Conservation (phyloP, 2,797 vertebrate species). For the Gobio occitaniae region DNA sequence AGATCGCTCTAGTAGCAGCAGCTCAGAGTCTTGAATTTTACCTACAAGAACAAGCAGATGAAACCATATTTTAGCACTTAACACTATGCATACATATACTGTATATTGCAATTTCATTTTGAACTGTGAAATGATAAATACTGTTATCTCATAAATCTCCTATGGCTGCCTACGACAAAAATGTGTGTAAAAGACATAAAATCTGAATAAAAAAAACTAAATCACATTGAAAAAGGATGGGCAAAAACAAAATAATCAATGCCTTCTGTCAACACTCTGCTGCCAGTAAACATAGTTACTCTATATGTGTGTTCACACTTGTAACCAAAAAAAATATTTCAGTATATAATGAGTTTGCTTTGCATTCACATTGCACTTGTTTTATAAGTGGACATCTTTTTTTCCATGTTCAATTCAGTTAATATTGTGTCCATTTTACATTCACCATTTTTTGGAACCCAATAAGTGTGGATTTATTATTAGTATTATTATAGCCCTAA, state of each 20-base stretch:
- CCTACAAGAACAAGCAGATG: slow-evolving; percentile 71
- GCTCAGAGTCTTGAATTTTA: slow-evolving; percentile 83
- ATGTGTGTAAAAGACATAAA: not conserved
- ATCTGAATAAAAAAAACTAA: not conserved
- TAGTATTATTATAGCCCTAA: no score
- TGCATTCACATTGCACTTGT: no score
- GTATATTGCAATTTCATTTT: not conserved
- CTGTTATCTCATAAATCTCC: not conserved
- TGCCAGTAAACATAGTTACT: no score
- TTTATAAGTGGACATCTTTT: no score
- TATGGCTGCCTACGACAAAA: no score
- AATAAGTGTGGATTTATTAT: no score
- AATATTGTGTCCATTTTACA: not conserved
- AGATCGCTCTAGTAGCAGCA: slow-evolving; percentile 88
- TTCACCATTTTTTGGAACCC: no score
- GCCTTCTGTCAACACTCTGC: not conserved
- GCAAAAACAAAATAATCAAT: not conserved
- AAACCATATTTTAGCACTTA: not conserved
- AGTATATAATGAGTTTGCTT: no score
- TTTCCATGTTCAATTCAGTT: no score
- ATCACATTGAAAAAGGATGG: not conserved
- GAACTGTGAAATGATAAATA: not conserved
- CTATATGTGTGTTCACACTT: not conserved
- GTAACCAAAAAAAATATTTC: not conserved
- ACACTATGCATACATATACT: not conserved